A percentile compares a stretch with the other conserved stretches of the same genome.
These are phyloP conservation scores for Yoshiicerus persimilis DNA, from an alignment of 1,140 invertebrate genomes.

Conservation along the genomic window DNA sequence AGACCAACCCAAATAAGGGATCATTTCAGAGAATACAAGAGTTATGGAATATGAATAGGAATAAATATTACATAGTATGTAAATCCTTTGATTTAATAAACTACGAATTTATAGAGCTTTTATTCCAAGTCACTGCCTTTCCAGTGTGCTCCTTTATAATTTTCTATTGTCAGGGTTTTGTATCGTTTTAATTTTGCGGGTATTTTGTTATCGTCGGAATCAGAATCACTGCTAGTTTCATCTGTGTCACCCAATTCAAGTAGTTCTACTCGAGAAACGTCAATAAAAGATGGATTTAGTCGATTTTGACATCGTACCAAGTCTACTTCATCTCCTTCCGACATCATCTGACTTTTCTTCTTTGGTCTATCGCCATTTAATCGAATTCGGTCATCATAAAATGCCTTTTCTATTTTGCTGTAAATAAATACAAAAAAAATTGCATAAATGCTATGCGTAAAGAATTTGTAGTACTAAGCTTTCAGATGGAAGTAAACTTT, in stretches of 20 bases:
- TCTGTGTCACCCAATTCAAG: slow-evolving; percentile 52
- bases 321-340: slow-evolving; percentile 67
- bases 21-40: too few relatives aligned
- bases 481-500: too few relatives aligned
- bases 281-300: slow-evolving; percentile 62
- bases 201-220: slow-evolving; percentile 50
- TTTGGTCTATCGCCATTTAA: slow-evolving; percentile 66
- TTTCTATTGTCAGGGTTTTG: slow-evolving; percentile 64
- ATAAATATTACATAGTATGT: too few relatives aligned
- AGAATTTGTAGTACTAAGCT: too few relatives aligned
- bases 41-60: too few relatives aligned
- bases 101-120: background rate
- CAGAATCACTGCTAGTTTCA: slow-evolving; percentile 49
- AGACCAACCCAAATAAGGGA: too few relatives aligned
- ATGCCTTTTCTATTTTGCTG: slow-evolving; percentile 66
- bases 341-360: slow-evolving; percentile 65
- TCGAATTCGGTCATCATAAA: slow-evolving; percentile 68
- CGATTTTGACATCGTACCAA: slow-evolving; percentile 61
- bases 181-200: slow-evolving; percentile 60
- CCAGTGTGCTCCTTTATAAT: slow-evolving; percentile 56
- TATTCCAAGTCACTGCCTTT: slow-evolving; percentile 28
- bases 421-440: slow-evolving; percentile 48
- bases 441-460: background rate
- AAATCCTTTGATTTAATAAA: too few relatives aligned
- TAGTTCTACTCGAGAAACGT: slow-evolving; percentile 64